phyloP scores from a whole-genome alignment of 1,140 invertebrate species.

The Drosophila bocqueti region DNA sequence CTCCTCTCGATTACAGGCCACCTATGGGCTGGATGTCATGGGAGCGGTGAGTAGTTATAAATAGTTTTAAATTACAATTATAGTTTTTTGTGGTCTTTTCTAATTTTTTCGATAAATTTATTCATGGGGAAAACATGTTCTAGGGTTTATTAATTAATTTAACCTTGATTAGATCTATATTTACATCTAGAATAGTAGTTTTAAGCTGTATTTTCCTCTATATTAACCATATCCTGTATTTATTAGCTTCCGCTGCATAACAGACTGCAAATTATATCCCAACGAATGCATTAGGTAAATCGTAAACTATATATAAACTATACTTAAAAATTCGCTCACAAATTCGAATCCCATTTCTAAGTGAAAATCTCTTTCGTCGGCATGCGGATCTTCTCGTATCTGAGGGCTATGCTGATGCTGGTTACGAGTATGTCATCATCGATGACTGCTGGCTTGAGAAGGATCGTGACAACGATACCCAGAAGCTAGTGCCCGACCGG shows the following conservation, averaged over 20 bases:
- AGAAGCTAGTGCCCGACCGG: conserved; percentile 90
- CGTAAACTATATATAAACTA: background rate
- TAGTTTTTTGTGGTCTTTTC: background rate
- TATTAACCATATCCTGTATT: background rate
- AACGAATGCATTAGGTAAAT: conserved; percentile 95
- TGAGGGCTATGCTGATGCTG: conserved; percentile 92
- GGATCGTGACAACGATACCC: conserved; percentile 87
- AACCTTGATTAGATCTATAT: background rate
- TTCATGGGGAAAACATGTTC: no score
- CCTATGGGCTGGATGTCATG: conserved; percentile 97
- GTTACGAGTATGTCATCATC: conserved; percentile 94
- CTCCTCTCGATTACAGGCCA: conserved; percentile 87
- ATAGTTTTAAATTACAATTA: no score
- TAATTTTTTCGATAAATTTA: background rate
- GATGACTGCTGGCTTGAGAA: conserved; percentile 95
- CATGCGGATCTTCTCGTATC: conserved; percentile 91
- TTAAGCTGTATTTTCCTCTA: no score
- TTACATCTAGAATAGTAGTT: background rate
- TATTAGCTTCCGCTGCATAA: conserved; percentile 93
- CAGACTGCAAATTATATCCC: conserved; percentile 96
- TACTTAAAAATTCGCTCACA: background rate
- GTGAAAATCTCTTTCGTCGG: conserved; percentile 92
- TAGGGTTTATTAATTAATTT: background rate
- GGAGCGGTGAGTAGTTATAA: conserved; percentile 87
- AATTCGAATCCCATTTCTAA: conserved; percentile 80